phyloP scores from a whole-genome alignment of 2,113 vertebrate genomes.

The Halcyon malimbica region DNA sequence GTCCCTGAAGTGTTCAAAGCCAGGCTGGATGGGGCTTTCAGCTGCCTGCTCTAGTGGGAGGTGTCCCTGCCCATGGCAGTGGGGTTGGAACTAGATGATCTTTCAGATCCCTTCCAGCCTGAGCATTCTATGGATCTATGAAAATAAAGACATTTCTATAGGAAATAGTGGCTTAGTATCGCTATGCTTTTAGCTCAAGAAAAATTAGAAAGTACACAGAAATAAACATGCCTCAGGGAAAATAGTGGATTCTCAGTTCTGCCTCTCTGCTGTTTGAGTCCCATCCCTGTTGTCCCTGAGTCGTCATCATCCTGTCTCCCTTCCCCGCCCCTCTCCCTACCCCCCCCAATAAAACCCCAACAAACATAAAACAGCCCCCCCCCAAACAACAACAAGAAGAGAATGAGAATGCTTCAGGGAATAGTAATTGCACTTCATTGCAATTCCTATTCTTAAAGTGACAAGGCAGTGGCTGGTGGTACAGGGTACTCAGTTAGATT shows the following conservation, averaged over 20 bases:
- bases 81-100: background rate
- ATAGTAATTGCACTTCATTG: background rate
- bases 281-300: too few relatives aligned
- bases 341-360: too few relatives aligned
- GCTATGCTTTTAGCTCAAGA: background rate
- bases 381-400: too few relatives aligned
- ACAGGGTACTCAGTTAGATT: background rate
- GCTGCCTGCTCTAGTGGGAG: background rate
- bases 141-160: background rate
- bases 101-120: background rate
- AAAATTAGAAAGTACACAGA: background rate
- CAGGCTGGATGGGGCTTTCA: background rate
- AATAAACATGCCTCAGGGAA: background rate
- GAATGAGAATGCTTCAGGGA: background rate
- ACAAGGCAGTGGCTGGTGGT: background rate
- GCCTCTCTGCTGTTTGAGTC: background rate
- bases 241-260: background rate
- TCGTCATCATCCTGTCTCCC: too few relatives aligned
- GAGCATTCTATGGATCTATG: background rate
- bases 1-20: background rate
- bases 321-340: accelerated
- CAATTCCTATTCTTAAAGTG: background rate
- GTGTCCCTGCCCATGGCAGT: background rate
- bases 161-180: background rate
- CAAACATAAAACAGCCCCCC: accelerated